phyloP scores from a whole-genome alignment of 2,888 invertebrate species.

The Lepetodrilus schrolli region DNA sequence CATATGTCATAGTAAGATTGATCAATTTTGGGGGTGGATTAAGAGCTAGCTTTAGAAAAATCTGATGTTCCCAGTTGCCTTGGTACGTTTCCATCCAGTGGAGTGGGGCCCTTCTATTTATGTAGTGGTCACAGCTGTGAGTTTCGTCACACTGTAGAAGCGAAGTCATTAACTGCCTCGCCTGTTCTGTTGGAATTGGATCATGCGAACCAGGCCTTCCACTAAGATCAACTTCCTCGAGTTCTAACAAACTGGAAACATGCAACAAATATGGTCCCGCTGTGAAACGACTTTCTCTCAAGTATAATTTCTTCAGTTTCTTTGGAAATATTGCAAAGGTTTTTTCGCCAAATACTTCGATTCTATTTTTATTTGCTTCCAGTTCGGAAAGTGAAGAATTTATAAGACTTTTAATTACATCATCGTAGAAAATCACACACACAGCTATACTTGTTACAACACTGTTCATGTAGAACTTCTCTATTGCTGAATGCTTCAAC shows the following conservation, averaged over 20 bases:
- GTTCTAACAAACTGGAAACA: background rate
- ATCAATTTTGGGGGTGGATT: conserved; percentile 26
- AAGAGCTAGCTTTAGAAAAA: no score
- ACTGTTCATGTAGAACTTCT: background rate
- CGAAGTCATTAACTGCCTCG: background rate
- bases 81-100: background rate
- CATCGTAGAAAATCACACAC: background rate
- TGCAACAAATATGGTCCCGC: background rate
- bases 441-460: background rate
- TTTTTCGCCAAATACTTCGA: background rate
- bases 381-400: background rate
- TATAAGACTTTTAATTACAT: background rate
- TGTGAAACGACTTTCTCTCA: conserved; percentile 5
- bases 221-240: background rate
- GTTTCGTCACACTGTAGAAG: background rate
- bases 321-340: background rate
- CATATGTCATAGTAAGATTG: conserved; percentile 1
- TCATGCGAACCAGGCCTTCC: background rate
- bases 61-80: no score
- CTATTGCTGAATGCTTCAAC: background rate
- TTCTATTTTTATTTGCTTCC: background rate
- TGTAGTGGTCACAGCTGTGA: no score
- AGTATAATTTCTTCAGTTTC: background rate
- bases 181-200: background rate
- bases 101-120: no score